These are phyloP conservation scores for Neotoma lepida DNA, from an alignment of 2,113 vertebrate genomes.

Conservation along the genomic window DNA sequence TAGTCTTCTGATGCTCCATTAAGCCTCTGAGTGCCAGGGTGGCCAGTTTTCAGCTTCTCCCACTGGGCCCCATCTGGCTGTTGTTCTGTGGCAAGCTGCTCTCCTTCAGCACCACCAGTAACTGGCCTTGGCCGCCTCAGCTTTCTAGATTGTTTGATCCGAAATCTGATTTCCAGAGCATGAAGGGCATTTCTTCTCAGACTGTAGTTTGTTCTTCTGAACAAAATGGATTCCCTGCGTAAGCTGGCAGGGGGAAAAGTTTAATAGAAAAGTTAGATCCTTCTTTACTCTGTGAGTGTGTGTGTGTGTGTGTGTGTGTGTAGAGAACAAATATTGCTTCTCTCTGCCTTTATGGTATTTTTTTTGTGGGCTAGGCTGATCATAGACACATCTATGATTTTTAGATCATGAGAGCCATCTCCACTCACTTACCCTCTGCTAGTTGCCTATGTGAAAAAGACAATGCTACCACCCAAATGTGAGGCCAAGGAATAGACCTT, in stretches of 20 bases:
- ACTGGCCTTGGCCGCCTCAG: slow-evolving; percentile 53
- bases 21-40: slow-evolving; percentile 69
- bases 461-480: not conserved
- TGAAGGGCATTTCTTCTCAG: slow-evolving; percentile 70
- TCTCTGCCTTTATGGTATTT: not conserved
- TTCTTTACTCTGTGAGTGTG: not conserved
- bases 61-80: slow-evolving; percentile 71
- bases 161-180: slow-evolving; percentile 73
- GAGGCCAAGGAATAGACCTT: not conserved
- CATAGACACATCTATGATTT: not conserved
- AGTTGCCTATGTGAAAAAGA: not conserved
- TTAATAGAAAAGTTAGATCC: slow-evolving; percentile 34
- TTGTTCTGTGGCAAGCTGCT: slow-evolving; percentile 72
- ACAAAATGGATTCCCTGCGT: slow-evolving; percentile 78
- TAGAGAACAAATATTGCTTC: not conserved
- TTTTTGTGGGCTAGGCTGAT: not conserved
- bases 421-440: not conserved
- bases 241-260: slow-evolving; percentile 59
- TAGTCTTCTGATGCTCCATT: slow-evolving; percentile 66
- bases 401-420: not conserved
- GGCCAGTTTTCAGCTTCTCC: slow-evolving; percentile 76
- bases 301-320: not conserved
- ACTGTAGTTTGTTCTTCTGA: slow-evolving; percentile 73
- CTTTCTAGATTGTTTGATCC: slow-evolving; percentile 67
- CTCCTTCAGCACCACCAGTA: slow-evolving; percentile 51